phyloP scores from a whole-genome alignment of 2,797 vertebrate species.

The Phaenicophaeus curvirostris region DNA sequence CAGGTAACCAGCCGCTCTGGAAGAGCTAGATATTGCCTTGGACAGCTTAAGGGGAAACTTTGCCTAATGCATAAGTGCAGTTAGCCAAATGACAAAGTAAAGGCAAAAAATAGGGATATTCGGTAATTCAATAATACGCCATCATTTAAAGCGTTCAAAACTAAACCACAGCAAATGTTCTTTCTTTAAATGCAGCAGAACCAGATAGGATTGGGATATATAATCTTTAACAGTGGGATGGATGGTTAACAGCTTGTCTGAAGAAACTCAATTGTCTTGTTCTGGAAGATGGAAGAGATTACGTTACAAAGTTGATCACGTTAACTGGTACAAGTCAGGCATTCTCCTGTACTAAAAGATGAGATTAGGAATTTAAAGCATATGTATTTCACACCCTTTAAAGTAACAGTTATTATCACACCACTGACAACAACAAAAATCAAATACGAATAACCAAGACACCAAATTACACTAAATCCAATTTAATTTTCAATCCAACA shows the following conservation, averaged over 20 bases:
- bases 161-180: background rate
- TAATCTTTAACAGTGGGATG: background rate
- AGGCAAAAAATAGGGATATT: fast-evolving
- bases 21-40: background rate
- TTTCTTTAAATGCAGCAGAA: background rate
- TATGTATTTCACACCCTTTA: background rate
- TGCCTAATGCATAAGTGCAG: background rate
- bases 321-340: background rate
- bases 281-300: background rate
- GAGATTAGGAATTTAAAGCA: background rate
- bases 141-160: background rate
- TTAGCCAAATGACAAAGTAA: background rate
- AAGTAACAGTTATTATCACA: background rate
- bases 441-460: background rate
- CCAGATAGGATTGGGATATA: background rate
- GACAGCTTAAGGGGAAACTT: background rate
- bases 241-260: background rate
- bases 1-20: background rate
- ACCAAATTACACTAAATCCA: background rate
- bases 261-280: background rate
- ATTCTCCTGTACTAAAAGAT: background rate
- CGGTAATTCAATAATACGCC: background rate
- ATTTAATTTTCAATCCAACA: background rate
- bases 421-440: background rate
- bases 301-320: background rate